Evolutionary conservation across 2,113 vertebrate species (phyloP).

Genomic region (Mastomys coucha): DNA sequence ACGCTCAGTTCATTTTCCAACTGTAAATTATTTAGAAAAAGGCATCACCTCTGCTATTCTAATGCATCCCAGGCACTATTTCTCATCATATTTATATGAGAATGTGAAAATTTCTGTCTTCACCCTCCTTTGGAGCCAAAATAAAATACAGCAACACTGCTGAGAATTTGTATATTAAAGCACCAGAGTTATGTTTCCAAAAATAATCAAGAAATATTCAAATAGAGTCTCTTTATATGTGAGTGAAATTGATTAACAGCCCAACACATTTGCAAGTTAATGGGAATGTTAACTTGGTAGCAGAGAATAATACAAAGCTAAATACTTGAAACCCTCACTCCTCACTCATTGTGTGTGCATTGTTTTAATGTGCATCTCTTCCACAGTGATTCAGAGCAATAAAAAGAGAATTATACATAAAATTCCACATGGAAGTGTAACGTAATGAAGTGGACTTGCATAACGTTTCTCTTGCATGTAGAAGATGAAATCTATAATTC

Average conservation of each 20-base stretch:
- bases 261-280: background rate
- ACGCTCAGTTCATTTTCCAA: slow-evolving; percentile 55
- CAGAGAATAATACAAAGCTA: slow-evolving; percentile 25
- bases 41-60: slow-evolving; percentile 50
- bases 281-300: background rate
- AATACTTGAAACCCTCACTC: background rate
- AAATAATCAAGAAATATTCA: slow-evolving; percentile 69
- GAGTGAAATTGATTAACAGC: slow-evolving; percentile 20
- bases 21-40: slow-evolving; percentile 72
- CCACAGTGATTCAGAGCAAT: slow-evolving; percentile 61
- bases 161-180: slow-evolving; percentile 54
- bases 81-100: slow-evolving; percentile 69
- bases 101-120: slow-evolving; percentile 58
- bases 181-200: slow-evolving; percentile 42
- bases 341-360: background rate
- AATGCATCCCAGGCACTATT: slow-evolving; percentile 64
- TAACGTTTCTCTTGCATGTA: slow-evolving; percentile 15
- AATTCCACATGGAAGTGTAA: slow-evolving; percentile 49
- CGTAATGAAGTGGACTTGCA: slow-evolving; percentile 46
- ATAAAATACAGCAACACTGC: slow-evolving; percentile 63
- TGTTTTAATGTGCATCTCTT: slow-evolving; percentile 45
- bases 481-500: slow-evolving; percentile 57
- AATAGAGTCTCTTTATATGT: slow-evolving; percentile 23
- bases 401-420: slow-evolving; percentile 65
- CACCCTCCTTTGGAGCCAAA: slow-evolving; percentile 38